Percentiles rank a stretch among this genome's conserved stretches.
These are phyloP conservation scores for Onychostruthus taczanowskii DNA, from an alignment of 2,113 vertebrate genomes.

Conservation along the genomic window DNA sequence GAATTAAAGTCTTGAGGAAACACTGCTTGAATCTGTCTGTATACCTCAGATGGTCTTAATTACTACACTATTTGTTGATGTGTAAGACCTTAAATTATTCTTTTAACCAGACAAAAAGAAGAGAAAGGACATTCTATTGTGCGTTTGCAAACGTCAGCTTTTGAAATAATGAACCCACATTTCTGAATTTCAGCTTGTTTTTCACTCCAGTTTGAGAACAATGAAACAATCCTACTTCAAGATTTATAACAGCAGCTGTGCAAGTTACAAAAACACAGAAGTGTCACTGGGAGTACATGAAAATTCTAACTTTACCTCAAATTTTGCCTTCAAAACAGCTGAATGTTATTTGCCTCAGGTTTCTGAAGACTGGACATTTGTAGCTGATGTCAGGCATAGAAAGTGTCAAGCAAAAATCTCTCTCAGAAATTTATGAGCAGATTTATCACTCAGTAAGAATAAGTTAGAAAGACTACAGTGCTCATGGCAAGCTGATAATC, in stretches of 20 bases:
- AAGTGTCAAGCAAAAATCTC: neutral
- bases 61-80: neutral
- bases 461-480: neutral
- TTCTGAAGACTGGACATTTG: neutral
- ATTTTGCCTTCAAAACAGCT: neutral
- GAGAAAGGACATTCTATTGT: neutral
- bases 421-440: neutral
- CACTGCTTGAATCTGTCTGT: neutral
- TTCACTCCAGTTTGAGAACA: neutral
- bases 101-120: neutral
- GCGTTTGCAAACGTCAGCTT: slow-evolving; percentile 29
- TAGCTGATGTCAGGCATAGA: neutral
- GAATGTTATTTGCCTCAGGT: neutral
- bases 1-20: neutral
- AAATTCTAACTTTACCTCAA: neutral
- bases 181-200: slow-evolving; percentile 23
- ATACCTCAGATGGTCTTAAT: slow-evolving; percentile 1
- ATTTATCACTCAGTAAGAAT: neutral
- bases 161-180: neutral
- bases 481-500: neutral
- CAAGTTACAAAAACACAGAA: neutral
- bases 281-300: neutral
- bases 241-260: slow-evolving; percentile 28
- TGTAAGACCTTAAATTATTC: neutral
- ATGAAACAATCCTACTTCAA: neutral